Base-by-base conservation (phyloP, 2,113 vertebrate species). In the Acrocephalus kingi region DNA sequence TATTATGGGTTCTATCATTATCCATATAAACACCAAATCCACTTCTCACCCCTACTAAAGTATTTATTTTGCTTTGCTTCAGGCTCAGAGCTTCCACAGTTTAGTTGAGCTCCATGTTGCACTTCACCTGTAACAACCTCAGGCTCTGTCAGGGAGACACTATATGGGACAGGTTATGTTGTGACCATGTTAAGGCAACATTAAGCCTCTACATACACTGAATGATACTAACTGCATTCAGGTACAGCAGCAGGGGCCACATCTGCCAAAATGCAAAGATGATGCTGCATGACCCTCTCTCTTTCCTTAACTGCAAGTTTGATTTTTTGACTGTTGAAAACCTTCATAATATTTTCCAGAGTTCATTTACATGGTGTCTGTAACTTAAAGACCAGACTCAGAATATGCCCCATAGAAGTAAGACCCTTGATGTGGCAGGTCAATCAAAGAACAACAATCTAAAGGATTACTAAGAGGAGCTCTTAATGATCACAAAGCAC, bases 161-260 rank as follows among this genome's bases (percentile, higher is more conserved):
- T 25, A 28, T 22, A 33, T 11, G 24, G 54, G n/a, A 45, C 0
- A 3, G 48, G 58, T 30, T 19, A 16, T 21, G 27, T 46, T 73
- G 45, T 43, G 81, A 49, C 66, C 6, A 4, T 30, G 27, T 10
- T 33, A 73, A 85, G 84, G 43, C 82, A 84, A 74, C 48, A 35
- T 41, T 1, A 1, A 73, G 35, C 13, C 43, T 74, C 64, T 43
- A 4, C 1, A 1, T 9, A 52, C 0, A 9, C 12, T 33, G 7
- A 63, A 24, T 10, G 7, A 49, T 56, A 56, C 51, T 13, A 49
- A 31, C 39, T 31, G 23, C 28, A 39, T 8, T 58, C 46, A 41
- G 67, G 54, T 21, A 75, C 46, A 31, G 27, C 48, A 83, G 28
- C 49, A 43, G 52, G 13, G 13, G 3, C 39, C 39, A 31, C 33